These are phyloP conservation scores for Procavia capensis DNA, from an alignment of 2,113 vertebrate species.

Conservation along the genomic window DNA sequence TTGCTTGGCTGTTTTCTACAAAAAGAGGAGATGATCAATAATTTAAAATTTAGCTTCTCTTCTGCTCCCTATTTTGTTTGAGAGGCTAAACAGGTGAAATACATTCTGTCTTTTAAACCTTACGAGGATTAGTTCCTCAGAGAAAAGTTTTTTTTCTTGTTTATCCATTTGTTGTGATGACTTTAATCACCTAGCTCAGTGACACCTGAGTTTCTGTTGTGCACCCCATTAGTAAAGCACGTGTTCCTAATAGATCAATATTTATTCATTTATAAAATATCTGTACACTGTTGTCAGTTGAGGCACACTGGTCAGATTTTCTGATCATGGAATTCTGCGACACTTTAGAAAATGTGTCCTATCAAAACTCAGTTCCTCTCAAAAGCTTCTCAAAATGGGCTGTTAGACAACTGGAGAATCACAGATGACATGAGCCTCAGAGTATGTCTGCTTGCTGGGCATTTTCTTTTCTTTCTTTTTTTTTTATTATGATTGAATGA, in stretches of 20 bases:
- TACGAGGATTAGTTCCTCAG: not conserved
- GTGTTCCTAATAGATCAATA: not conserved
- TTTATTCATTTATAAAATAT: not conserved
- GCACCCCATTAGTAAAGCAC: not conserved
- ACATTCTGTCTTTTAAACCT: not conserved
- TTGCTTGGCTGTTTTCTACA: not conserved
- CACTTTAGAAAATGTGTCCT: not conserved
- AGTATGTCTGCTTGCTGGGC: not conserved
- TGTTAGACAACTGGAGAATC: not conserved
- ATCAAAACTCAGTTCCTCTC: not conserved
- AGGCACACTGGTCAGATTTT: no score
- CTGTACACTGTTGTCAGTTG: not conserved
- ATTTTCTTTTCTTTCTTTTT: no score
- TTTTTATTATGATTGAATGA: no score
- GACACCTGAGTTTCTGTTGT: not conserved
- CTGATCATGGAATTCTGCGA: conserved; percentile 7
- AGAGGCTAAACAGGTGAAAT: not conserved
- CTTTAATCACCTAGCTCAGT: not conserved
- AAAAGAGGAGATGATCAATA: not conserved
- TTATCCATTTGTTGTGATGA: not conserved
- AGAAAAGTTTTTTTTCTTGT: not conserved
- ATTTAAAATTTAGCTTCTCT: not conserved
- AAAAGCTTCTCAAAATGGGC: not conserved
- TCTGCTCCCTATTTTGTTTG: not conserved
- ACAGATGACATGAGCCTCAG: not conserved